Evolutionary conservation across 2,888 invertebrate genomes (phyloP).

Genomic region (Taphrorychus bicolor): DNA sequence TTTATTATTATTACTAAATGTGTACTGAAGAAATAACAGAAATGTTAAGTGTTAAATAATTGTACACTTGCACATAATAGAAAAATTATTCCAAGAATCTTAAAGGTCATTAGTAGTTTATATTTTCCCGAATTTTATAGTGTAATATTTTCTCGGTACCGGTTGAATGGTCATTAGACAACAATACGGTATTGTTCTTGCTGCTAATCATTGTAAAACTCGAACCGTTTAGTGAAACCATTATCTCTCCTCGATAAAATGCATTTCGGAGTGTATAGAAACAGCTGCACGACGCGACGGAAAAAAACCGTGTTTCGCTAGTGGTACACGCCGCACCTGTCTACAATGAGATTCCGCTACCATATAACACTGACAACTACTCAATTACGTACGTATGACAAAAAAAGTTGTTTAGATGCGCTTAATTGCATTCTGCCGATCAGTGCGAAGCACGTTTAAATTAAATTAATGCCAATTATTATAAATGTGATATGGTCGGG

Average conservation of each 20-base stretch:
- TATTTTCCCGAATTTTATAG: background rate
- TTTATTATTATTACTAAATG: too few species aligned
- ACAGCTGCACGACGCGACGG: constrained; percentile 5
- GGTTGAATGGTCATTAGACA: background rate
- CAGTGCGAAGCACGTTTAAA: background rate
- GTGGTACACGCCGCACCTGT: constrained; percentile 1
- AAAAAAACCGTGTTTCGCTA: constrained; percentile 4
- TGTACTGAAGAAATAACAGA: too few species aligned
- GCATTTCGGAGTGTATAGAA: background rate
- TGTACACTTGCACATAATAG: too few species aligned
- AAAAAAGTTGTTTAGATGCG: background rate
- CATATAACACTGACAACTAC: constrained; percentile 4
- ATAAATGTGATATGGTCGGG: background rate
- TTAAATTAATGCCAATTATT: background rate
- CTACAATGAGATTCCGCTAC: background rate
- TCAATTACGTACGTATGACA: background rate
- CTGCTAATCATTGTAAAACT: background rate
- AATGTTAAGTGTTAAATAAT: too few species aligned
- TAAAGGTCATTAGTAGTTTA: background rate
- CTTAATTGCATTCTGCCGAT: background rate
- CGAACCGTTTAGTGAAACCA: background rate
- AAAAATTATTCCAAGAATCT: too few species aligned
- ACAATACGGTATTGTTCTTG: background rate
- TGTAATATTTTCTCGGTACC: background rate
- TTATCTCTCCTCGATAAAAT: constrained; percentile 1